These are phyloP conservation scores for Streptopelia turtur DNA, from an alignment of 2,797 vertebrate genomes.

Conservation along the genomic window DNA sequence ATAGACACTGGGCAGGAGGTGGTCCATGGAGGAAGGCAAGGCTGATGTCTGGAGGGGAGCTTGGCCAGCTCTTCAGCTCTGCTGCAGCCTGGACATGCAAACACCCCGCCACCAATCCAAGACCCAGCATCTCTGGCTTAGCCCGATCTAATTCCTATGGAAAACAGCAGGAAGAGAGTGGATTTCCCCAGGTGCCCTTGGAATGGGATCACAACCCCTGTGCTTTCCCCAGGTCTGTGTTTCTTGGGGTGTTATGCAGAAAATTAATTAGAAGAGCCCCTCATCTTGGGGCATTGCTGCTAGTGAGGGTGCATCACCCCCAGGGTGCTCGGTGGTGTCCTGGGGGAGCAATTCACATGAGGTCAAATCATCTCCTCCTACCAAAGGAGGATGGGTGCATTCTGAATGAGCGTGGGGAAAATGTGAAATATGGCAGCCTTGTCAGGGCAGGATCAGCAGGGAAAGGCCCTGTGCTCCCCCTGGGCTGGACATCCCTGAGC, in stretches of 20 bases:
- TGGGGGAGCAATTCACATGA: background rate
- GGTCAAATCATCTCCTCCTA: background rate
- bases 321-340: rapidly evolving
- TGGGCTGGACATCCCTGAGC: background rate
- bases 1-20: background rate
- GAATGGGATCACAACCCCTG: background rate
- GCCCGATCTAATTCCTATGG: background rate
- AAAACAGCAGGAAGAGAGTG: background rate
- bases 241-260: background rate
- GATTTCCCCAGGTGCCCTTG: background rate
- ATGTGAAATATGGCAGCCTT: background rate
- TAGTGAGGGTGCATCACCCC: background rate
- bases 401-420: background rate
- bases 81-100: background rate
- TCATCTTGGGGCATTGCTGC: background rate
- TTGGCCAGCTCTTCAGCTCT: background rate
- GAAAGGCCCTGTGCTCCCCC: background rate
- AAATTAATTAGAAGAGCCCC: background rate
- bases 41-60: background rate
- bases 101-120: background rate
- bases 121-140: background rate
- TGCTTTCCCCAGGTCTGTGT: no score
- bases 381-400: background rate
- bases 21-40: background rate
- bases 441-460: background rate